Evolutionary conservation across 2,113 vertebrate genomes (phyloP), one percentile per base, ranked within the genome.

Genomic region (Calonectris borealis): DNA sequence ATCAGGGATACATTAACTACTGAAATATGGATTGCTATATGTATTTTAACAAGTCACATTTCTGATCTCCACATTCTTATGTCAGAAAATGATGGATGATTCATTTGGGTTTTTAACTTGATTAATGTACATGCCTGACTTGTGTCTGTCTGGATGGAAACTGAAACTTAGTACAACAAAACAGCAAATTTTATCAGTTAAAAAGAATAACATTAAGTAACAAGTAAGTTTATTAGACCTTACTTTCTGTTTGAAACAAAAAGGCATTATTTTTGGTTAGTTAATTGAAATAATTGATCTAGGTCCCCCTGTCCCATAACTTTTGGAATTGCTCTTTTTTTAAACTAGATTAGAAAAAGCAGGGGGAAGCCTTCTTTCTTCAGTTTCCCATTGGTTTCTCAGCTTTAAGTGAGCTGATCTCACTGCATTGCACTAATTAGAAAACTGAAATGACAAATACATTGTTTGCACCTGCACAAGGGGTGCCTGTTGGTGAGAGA

Each of bases 381-480:
- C 44, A 22, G 29, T 31, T 73, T 60, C 34, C 52, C 18, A 26
- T 16, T 46, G 13, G 44, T 34, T 73, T 66, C 52, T 60, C 24
- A 34, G 51, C 58, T 85, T 79, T 73, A 52, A 73, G 61, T 18
- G 20, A 86, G 68, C 24, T 46, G 27, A 51, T 66, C 9, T 66
- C 9, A 2, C 27, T 38, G 55, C 27, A 68, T 65, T 66, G 26
- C 36, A 38, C 24, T 46, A 66, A 52, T 17, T 34, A 24, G 66
- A 51, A 80, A 60, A 34, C 52, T 34, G 66, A 72, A 72, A 58
- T 27, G 32, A 73, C 24, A 38, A 82, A 29, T 38, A 60, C 7
- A 12, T 51, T 42, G 42, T 11, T 10, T 66, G 42, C 11, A 51
- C 32, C 61, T 1, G 0, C n/a, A 11, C 0, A 1, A 62, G 19